Conservation (phyloP, 1,140 invertebrate species). For the Pogonus chalceus region DNA sequence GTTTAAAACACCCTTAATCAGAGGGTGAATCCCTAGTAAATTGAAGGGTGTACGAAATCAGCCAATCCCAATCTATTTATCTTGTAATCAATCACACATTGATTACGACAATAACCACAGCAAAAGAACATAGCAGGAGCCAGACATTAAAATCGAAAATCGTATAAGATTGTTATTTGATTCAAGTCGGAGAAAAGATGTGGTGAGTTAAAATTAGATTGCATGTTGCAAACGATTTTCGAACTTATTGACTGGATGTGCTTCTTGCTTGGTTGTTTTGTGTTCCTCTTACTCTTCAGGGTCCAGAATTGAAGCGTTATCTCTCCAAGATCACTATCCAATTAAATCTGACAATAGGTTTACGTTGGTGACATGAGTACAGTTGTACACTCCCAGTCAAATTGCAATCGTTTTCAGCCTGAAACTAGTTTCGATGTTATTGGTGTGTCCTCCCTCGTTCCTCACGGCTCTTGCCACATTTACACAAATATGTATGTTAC, state of each 20-base stretch:
- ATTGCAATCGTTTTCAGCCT: slow-evolving; percentile 1
- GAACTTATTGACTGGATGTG: slow-evolving; percentile 16
- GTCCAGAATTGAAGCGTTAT: slow-evolving; percentile 22
- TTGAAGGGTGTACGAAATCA: slow-evolving; percentile 18
- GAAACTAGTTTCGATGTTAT: slow-evolving; percentile 1
- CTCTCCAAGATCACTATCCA: slow-evolving; percentile 32
- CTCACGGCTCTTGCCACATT: background rate
- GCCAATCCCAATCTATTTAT: slow-evolving; percentile 30
- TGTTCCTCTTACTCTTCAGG: background rate
- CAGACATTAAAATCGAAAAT: slow-evolving; percentile 11
- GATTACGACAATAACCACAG: background rate
- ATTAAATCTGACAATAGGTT: slow-evolving; percentile 37
- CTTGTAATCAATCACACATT: slow-evolving; percentile 32
- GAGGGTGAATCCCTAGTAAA: background rate
- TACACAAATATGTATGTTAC: background rate
- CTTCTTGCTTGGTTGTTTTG: background rate
- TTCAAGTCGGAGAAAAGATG: no score
- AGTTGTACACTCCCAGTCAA: slow-evolving; percentile 19
- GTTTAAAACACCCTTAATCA: background rate
- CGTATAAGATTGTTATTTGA: no score
- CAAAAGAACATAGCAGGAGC: background rate
- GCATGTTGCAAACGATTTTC: slow-evolving; percentile 15
- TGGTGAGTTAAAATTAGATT: slow-evolving; percentile 22
- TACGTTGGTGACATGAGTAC: slow-evolving; percentile 33
- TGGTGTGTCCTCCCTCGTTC: background rate